Percentiles rank a stretch among this genome's conserved stretches.
Conservation (phyloP, 2,113 vertebrate species). For the Tenebrosternarchus preto region DNA sequence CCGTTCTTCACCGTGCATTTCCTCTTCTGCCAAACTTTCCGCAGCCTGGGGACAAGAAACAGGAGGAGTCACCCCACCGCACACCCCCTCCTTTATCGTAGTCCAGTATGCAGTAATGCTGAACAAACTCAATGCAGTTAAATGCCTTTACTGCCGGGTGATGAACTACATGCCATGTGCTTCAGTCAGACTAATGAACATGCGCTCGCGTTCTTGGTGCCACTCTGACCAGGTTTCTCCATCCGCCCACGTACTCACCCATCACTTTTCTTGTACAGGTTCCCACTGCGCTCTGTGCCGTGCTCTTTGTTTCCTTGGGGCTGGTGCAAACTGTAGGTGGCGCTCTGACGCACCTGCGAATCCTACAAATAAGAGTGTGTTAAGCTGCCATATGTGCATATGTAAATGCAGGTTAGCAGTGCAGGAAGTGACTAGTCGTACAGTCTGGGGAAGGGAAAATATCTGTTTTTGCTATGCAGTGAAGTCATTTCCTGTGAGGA, state of each 20-base stretch:
- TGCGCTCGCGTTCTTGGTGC: neutral
- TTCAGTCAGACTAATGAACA: neutral
- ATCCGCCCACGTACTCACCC: conserved; percentile 75
- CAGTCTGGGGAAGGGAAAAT: conserved; percentile 31
- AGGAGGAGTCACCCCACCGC: conserved; percentile 30
- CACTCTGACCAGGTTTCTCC: neutral
- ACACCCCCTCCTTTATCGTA: neutral
- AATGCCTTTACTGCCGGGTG: neutral
- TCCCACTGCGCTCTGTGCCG: conserved; percentile 89
- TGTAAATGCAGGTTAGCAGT: conserved; percentile 54
- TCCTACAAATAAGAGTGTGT: conserved; percentile 74
- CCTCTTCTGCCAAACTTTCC: conserved; percentile 82
- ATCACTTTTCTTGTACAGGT: conserved; percentile 94
- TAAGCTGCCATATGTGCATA: neutral
- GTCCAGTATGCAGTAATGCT: neutral
- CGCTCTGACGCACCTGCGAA: conserved; percentile 89
- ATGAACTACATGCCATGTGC: conserved; percentile 15
- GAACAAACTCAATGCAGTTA: neutral
- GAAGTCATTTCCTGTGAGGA: conserved; percentile 54
- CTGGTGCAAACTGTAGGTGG: conserved; percentile 95
- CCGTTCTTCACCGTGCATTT: conserved; percentile 93
- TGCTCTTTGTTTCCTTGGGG: conserved; percentile 99
- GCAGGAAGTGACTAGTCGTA: conserved; percentile 67
- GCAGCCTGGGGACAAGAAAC: conserved; percentile 63
- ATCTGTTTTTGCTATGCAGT: conserved; percentile 27